Conservation (phyloP, 2,888 invertebrate genomes). For the Apantesis nais region DNA sequence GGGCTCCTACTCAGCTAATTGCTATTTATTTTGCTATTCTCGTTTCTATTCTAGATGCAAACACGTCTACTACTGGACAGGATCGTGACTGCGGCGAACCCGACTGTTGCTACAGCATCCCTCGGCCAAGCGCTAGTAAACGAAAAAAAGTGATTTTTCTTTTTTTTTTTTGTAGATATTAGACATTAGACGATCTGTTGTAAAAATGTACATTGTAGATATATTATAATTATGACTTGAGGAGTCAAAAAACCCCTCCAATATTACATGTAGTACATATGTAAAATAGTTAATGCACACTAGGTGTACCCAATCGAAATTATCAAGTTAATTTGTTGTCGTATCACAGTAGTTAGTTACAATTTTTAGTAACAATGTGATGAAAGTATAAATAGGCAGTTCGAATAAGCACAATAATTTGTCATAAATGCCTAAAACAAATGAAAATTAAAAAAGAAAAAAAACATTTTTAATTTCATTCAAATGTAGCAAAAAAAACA, state of each 20-base stretch:
- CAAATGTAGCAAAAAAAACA: not conserved
- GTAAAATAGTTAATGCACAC: not conserved
- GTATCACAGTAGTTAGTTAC: not conserved
- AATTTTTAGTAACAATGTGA: not conserved
- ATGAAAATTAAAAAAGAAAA: not conserved
- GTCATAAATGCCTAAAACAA: not conserved
- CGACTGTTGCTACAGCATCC: constrained; percentile 75
- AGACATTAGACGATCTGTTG: constrained; percentile 8
- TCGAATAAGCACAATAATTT: not conserved
- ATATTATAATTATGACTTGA: constrained; percentile 19
- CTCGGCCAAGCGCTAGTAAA: constrained; percentile 75
- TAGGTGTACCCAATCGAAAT: not conserved
- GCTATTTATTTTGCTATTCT: not conserved
- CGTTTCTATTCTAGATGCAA: constrained; percentile 61
- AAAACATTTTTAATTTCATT: not conserved
- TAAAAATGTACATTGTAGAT: constrained; percentile 25
- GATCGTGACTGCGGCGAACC: constrained; percentile 73
- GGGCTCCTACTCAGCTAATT: not conserved
- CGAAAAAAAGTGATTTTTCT: constrained; percentile 72
- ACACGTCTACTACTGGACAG: constrained; percentile 72
- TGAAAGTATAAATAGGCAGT: not conserved
- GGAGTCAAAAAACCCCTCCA: constrained; percentile 21
- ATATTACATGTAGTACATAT: constrained; percentile 1
- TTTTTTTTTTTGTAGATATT: constrained; percentile 18
- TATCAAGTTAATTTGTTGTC: not conserved